Evolutionary conservation across 2,113 vertebrate species (phyloP), one percentile per base, ranked within the genome.

Genomic region (Chaetops frenatus): DNA sequence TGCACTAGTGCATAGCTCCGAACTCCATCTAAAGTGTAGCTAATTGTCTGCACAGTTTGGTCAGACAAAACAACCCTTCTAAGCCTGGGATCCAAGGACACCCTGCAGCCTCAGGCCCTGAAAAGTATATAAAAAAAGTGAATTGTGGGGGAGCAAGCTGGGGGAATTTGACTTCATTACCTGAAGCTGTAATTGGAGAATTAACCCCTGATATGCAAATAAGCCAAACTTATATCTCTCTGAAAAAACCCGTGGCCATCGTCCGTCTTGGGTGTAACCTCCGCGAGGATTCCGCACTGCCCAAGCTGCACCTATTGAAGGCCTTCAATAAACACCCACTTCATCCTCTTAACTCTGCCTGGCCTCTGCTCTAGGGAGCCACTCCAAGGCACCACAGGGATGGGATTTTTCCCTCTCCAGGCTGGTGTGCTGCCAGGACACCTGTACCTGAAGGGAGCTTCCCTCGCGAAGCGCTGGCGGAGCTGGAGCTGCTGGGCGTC

Each of bases 371-470:
- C 74, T 35, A 35, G 31, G 11, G 0, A 14, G n/a, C 8, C n/a
- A 29, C n/a, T 19, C 25, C 42, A 47, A 58, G 56, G n/a, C 44
- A 11, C 3, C 44, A 11, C 27, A 48, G 53, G 24, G 23, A 44
- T 11, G 36, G 83, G 11, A 11, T 28, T 25, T 51, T 18, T 35
- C 27, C 9, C 11, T 42, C 40, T 25, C 3, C 1, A 5, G 14
- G 48, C 12, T 35, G 0, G 12, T 19, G n/a, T 6, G 22, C 3
- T 2, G 35, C 24, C 8, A 4, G 17, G 5, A 25, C 22, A 9
- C 0, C 9, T 9, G 31, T 96, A 99, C 99, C 99, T 99, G 98
- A 99, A 99, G 0, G 98, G 99, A 9, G 98, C 98, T 3, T 98
- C 97, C 6, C 76, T 98, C 35, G 40, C 94, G 79, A 99, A 99